phyloP scores from a whole-genome alignment of 2,113 vertebrate genomes.

The Pangasianodon gigas region DNA sequence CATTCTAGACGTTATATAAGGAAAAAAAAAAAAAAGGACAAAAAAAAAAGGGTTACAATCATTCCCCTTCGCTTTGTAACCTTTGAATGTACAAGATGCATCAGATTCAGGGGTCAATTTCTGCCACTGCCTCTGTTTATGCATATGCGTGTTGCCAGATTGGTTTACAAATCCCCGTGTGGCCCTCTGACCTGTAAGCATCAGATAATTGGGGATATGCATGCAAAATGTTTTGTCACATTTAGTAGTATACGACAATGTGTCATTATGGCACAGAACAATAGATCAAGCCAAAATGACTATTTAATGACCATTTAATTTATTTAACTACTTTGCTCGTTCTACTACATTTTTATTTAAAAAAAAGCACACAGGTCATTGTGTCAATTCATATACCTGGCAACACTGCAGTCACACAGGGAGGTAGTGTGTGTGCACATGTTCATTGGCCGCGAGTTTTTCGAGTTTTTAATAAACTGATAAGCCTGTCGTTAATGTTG shows the following conservation, averaged over 20 bases:
- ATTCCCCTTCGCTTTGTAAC: neutral
- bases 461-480: neutral
- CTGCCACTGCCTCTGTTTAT: neutral
- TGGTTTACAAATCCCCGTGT: neutral
- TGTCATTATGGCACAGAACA: neutral
- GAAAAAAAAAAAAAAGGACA: neutral
- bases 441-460: neutral
- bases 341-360: too few species aligned
- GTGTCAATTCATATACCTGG: neutral
- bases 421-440: neutral
- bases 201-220: accelerated
- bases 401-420: neutral
- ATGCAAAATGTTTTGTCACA: neutral
- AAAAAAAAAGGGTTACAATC: neutral
- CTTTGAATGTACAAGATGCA: neutral
- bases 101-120: neutral
- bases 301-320: neutral
- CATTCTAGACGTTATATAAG: neutral
- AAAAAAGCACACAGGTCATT: accelerated
- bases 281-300: neutral
- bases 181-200: neutral
- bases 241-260: neutral
- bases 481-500: neutral
- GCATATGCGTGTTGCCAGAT: neutral
- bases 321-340: too few species aligned